Percentiles rank a stretch among this genome's conserved stretches.
phyloP scores from a whole-genome alignment of 2,113 vertebrate genomes.

The Peromyscus polionotus region DNA sequence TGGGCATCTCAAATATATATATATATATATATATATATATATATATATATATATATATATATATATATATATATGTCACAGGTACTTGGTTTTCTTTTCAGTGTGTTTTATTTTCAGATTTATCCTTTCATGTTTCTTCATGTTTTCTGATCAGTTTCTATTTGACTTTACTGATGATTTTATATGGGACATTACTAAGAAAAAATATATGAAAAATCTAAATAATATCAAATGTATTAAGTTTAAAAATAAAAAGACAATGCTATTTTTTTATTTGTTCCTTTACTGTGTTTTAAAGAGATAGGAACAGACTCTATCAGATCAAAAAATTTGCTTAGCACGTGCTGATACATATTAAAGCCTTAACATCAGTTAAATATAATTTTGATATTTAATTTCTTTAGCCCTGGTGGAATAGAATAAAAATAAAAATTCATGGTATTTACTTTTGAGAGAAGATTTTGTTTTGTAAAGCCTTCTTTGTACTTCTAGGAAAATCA shows the following conservation, averaged over 20 bases:
- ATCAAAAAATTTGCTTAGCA: conserved; percentile 26
- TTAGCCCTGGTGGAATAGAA: conserved; percentile 52
- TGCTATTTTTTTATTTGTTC: neutral
- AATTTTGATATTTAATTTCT: conserved; percentile 71
- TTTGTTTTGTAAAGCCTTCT: conserved; percentile 65
- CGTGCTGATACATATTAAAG: conserved; percentile 46
- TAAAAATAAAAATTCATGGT: conserved; percentile 65
- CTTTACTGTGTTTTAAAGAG: conserved; percentile 28
- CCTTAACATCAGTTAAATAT: conserved; percentile 70
- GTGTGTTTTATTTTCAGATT: neutral
- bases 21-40: no score
- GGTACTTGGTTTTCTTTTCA: neutral
- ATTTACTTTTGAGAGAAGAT: conserved; percentile 78
- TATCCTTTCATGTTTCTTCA: neutral
- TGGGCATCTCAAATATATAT: neutral
- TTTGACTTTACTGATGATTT: neutral
- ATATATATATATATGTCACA: neutral
- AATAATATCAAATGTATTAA: conserved; percentile 26
- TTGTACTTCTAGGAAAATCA: conserved; percentile 74
- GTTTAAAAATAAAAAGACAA: neutral
- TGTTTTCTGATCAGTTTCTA: neutral
- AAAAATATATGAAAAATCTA: neutral
- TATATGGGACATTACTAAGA: neutral
- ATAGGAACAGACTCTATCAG: neutral
- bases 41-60: no score